Evolutionary conservation across 2,113 vertebrate species (phyloP), one percentile per base, ranked within the genome.

Genomic region (Siniperca chuatsi): DNA sequence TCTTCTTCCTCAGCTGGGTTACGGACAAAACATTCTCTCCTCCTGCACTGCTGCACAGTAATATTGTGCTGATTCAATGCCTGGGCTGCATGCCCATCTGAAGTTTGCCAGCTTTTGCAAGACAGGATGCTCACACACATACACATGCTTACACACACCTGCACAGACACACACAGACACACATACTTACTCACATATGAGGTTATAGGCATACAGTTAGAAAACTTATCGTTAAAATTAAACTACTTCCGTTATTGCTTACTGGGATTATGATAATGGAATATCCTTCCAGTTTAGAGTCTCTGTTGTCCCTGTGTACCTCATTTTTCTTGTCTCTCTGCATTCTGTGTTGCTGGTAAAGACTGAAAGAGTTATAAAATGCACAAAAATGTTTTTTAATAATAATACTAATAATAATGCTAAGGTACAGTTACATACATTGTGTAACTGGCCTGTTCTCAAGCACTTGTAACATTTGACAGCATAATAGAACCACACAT

Each of bases 21-120:
- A 7, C 35, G 21, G 58, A 80, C 65, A 29, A 11, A 62, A 55
- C 73, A 40, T n/a, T 72, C 78, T 87, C 23, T 82, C 73, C 83
- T 90, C 76, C 84, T 83, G 67, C 29, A 33, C 85, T 79, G 80
- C 90, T 92, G 87, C 81, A 82, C 84, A 29, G 87, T 60, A 48
- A 79, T 54, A 91, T 93, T 93, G 65, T 93, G 95, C 94, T 94
- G 94, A 95, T 92, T 95, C 94, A 92, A 81, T 61, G 73, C 21
- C 75, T 89, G 88, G 87, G 88, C 92, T 74, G 40, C 15, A 1
- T 57, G 88, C 89, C 93, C 61, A 64, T 66, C 52, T 80, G 71
- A 87, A 91, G 90, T 91, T 93, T 91, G 82, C 76, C 74, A 83
- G 81, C 73, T 89, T 75, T 44, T 64, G 82, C 54, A 69, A 67